Conservation (phyloP, 1,140 invertebrate genomes). For the Lethocerus indicus region DNA sequence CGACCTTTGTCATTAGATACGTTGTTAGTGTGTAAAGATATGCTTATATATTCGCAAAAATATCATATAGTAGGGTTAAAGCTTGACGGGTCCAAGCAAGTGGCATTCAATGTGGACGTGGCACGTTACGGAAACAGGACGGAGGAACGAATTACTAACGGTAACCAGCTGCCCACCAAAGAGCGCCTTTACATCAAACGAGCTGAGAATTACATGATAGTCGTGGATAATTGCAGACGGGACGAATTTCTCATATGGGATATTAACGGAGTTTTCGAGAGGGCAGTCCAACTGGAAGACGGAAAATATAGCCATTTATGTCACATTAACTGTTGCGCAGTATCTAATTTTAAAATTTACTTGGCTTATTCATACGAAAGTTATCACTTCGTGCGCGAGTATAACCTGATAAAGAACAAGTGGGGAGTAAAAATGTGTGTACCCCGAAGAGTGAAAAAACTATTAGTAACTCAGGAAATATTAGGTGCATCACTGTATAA, state of each 20-base stretch:
- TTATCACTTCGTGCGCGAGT: not conserved
- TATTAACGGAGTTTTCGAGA: not conserved
- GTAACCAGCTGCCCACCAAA: not conserved
- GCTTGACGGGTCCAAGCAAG: not conserved
- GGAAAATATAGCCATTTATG: not conserved
- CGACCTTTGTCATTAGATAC: not conserved
- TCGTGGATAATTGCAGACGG: not conserved
- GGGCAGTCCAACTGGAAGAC: not conserved
- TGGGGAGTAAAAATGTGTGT: not conserved
- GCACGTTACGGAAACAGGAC: constrained; percentile 1
- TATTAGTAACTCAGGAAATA: not conserved
- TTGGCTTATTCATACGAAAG: not conserved
- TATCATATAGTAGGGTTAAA: not conserved
- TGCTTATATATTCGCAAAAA: constrained; percentile 5
- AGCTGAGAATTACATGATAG: not conserved
- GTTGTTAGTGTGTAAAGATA: not conserved
- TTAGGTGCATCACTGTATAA: not conserved
- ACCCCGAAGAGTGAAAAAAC: not conserved
- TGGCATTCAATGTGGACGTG: not conserved
- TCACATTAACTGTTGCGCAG: not conserved
- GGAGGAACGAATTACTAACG: too few species aligned
- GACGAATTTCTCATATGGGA: constrained; percentile 4
- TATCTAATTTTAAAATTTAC: not conserved
- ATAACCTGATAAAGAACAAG: not conserved
- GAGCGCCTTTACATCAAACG: not conserved